phyloP scores from a whole-genome alignment of 2,113 vertebrate species.

The Periophthalmus modestus region DNA sequence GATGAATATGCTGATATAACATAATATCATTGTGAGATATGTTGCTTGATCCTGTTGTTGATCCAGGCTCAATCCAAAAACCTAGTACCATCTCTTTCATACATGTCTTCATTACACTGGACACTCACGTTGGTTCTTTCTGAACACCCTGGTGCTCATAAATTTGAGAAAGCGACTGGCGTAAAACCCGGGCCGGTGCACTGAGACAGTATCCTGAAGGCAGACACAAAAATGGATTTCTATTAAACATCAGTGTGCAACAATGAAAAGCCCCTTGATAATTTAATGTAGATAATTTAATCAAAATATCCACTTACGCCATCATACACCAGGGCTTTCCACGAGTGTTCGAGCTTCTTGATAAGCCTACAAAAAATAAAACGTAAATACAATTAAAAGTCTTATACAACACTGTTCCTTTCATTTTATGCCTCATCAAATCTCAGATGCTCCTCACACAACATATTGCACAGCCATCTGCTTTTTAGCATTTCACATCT shows the following conservation, averaged over 20 bases:
- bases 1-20: no score
- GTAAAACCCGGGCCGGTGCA: slow-evolving; percentile 95
- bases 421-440: slow-evolving; percentile 16
- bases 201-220: slow-evolving; percentile 91
- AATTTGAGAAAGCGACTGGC: slow-evolving; percentile 97
- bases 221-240: slow-evolving; percentile 27
- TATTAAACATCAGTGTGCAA: not conserved
- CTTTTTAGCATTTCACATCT: slow-evolving; percentile 12
- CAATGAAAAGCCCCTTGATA: slow-evolving; percentile 45
- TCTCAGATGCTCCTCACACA: not conserved
- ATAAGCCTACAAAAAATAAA: slow-evolving; percentile 83
- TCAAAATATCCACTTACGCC: slow-evolving; percentile 81
- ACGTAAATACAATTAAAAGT: slow-evolving; percentile 23
- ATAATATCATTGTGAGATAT: not conserved
- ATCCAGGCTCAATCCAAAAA: not conserved
- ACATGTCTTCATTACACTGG: not conserved
- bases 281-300: slow-evolving; percentile 31
- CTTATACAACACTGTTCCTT: slow-evolving; percentile 25
- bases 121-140: slow-evolving; percentile 91
- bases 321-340: slow-evolving; percentile 98
- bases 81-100: not conserved
- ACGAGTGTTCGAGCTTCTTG: slow-evolving; percentile 98
- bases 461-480: not conserved
- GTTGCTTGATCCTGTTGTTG: no score
- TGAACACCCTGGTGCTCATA: slow-evolving; percentile 95